phyloP scores from a whole-genome alignment of 2,113 vertebrate species.

The Anguilla rostrata region DNA sequence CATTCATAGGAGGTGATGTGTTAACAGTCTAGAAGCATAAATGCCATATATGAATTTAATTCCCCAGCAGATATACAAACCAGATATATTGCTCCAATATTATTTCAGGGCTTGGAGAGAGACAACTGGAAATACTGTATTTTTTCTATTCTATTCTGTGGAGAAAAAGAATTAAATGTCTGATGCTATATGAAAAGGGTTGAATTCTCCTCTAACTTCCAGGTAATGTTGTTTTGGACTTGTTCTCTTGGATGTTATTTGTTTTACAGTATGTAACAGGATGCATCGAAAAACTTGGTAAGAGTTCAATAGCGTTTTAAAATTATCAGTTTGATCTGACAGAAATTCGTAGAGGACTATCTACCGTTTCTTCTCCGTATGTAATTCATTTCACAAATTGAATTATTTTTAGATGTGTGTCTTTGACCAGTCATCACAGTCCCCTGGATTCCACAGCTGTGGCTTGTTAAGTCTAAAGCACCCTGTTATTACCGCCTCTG shows the following conservation, averaged over 20 bases:
- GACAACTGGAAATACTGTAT: not conserved
- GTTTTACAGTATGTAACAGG: not conserved
- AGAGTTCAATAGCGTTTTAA: not conserved
- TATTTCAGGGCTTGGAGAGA: no score
- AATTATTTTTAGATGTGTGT: not conserved
- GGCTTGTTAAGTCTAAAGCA: not conserved
- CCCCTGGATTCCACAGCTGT: not conserved
- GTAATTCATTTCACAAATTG: slow-evolving; percentile 2
- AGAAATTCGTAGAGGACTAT: not conserved
- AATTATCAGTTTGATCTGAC: not conserved
- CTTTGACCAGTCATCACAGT: not conserved
- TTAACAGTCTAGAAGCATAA: not conserved
- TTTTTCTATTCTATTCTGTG: not conserved
- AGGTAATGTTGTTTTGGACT: not conserved
- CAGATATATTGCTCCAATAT: no score
- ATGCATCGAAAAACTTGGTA: not conserved
- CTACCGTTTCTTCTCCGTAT: not conserved
- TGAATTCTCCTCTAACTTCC: not conserved
- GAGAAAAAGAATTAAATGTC: not conserved
- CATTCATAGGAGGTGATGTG: not conserved
- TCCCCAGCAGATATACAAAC: not conserved
- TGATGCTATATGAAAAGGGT: not conserved
- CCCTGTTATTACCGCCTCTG: not conserved
- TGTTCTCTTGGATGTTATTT: not conserved
- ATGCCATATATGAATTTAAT: not conserved